phyloP scores from a whole-genome alignment of 2,888 invertebrate species.

The Homarus gammarus region DNA sequence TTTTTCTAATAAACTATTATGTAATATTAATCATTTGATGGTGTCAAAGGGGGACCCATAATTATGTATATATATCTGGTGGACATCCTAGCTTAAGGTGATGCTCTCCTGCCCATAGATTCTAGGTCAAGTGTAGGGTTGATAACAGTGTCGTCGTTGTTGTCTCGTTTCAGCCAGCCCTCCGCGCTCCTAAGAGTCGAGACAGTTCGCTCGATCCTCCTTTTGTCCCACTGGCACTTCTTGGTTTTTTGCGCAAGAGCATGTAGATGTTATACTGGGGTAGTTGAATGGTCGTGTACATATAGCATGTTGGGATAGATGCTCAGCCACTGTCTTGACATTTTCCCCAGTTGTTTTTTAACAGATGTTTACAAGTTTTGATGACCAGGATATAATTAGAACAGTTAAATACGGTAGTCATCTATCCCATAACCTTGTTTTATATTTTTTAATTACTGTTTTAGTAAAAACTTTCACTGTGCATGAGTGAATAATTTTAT shows the following conservation, averaged over 20 bases:
- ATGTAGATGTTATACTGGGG: slow-evolving; percentile 43
- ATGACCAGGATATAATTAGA: neutral
- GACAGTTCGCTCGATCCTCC: slow-evolving; percentile 59
- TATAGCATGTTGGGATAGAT: slow-evolving; percentile 6
- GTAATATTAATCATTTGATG: neutral
- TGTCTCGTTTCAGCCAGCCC: slow-evolving; percentile 59
- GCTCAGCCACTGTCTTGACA: neutral
- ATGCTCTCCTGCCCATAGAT: slow-evolving; percentile 31
- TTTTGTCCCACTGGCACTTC: slow-evolving; percentile 56
- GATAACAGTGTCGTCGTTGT: slow-evolving; percentile 57
- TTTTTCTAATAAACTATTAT: neutral
- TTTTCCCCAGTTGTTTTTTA: neutral
- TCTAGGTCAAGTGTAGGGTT: slow-evolving; percentile 54
- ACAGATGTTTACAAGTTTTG: neutral
- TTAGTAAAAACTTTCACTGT: neutral
- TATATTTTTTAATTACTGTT: neutral
- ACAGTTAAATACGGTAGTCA: neutral
- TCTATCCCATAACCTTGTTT: neutral
- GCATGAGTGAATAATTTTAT: slow-evolving; percentile 10
- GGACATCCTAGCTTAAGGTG: slow-evolving; percentile 12
- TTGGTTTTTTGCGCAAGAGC: slow-evolving; percentile 57
- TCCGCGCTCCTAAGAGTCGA: slow-evolving; percentile 57
- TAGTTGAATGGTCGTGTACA: slow-evolving; percentile 3
- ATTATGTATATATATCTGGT: neutral
- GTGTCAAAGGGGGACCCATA: neutral